Evolutionary conservation across 1,140 invertebrate species (phyloP), one percentile per base, ranked within the genome.

Genomic region (Drosophila nannoptera): DNA sequence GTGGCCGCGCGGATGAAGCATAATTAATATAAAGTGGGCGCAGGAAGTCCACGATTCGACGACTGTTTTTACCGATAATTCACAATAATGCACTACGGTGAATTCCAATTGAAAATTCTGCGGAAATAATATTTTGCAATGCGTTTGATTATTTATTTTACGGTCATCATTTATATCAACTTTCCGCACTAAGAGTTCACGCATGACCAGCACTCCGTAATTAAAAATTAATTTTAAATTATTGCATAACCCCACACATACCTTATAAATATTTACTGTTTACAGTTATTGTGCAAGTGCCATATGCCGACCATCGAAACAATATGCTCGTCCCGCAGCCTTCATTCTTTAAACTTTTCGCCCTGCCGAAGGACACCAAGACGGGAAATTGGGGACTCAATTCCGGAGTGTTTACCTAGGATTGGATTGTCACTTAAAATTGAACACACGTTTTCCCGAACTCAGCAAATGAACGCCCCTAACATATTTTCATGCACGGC

Each of bases 31-130:
- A 58, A 9, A 5, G 22, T n/a, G 61, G 59, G 72, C 59, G 63
- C 33, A 55, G 55, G 16, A 16, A 48, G 16, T n/a, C 7, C 5
- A 29, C 9, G 7, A 46, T 78, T 77, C 54, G 64, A 45, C 16
- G 12, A 45, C 14, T 45, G 4, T 22, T 36, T 36, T 36, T 36
- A 36, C 35, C 35, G 36, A 38, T 38, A 22, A 22, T 22, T 38
- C 11, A 38, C 36, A 38, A 38, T 11, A 9, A 38, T 38, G 36
- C 11, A 11, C 8, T 4, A 38, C 8, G 9, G 36, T 38, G 22
- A 22, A 43, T 43, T 43, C n/a, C 40, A 14, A 14, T 7, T 14
- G 40, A 43, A 14, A 6, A 7, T 14, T 43, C 40, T 14, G 40
- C 40, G 40, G 40, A 43, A 14, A 43, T 43, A 43, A 43, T 43